Percentiles rank a stretch among this genome's conserved stretches.
phyloP scores from a whole-genome alignment of 2,888 invertebrate species.

The Ferrisia virgata region DNA sequence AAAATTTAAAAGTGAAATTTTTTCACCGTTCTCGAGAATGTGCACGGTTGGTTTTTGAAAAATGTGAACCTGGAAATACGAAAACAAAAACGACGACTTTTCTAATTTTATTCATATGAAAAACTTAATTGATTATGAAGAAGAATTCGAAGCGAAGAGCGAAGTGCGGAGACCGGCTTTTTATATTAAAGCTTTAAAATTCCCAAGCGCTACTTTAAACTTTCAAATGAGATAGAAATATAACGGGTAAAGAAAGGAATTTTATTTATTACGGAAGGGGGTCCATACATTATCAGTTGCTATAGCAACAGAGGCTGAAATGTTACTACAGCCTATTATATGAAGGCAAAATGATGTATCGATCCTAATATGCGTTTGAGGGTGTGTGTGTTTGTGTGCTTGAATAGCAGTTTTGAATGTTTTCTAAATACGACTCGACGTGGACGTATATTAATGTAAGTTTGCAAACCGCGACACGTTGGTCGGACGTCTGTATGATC shows the following conservation, averaged over 20 bases:
- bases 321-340: slow-evolving; percentile 45
- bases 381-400: slow-evolving; percentile 39
- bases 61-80: not conserved
- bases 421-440: not conserved
- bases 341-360: slow-evolving; percentile 44
- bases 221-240: slow-evolving; percentile 46
- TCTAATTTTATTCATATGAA: slow-evolving; percentile 28
- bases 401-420: slow-evolving; percentile 4
- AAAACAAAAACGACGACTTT: not conserved
- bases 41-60: not conserved
- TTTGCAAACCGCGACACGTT: too few relatives aligned
- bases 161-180: not conserved
- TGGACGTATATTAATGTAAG: not conserved
- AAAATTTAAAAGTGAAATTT: too few relatives aligned
- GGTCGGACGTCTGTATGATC: too few relatives aligned
- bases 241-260: slow-evolving; percentile 44
- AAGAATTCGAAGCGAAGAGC: slow-evolving; percentile 32
- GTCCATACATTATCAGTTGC: slow-evolving; percentile 46
- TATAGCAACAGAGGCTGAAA: slow-evolving; percentile 44
- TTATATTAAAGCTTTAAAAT: slow-evolving; percentile 45
- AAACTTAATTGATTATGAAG: slow-evolving; percentile 43
- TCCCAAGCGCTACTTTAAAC: slow-evolving; percentile 46
- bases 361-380: slow-evolving; percentile 42
- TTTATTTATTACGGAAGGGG: slow-evolving; percentile 47
- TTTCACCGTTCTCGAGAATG: too few relatives aligned